Evolutionary conservation across 2,113 vertebrate genomes (phyloP).

Genomic region (Centropus bengalensis): DNA sequence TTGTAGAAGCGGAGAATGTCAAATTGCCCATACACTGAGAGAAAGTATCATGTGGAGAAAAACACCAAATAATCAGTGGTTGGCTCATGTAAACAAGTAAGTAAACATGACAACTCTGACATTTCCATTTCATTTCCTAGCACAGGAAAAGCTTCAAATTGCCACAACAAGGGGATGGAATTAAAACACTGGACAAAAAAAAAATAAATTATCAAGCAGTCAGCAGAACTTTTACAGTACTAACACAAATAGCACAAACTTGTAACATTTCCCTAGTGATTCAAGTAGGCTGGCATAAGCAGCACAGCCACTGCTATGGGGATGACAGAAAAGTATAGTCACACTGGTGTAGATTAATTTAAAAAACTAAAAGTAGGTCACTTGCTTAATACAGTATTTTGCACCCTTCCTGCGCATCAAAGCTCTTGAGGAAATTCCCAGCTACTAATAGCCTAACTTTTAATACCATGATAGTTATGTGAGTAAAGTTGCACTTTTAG

Average conservation of each 20-base stretch:
- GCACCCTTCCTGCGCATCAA: fast-evolving
- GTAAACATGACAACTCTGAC: background rate
- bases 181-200: background rate
- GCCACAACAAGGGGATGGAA: background rate
- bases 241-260: background rate
- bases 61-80: background rate
- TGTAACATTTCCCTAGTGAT: background rate
- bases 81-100: background rate
- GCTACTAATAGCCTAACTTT: background rate
- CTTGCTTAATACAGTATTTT: background rate
- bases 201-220: background rate
- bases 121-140: background rate
- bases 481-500: background rate
- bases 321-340: background rate
- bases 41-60: background rate
- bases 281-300: background rate
- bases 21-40: background rate
- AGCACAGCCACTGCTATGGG: background rate
- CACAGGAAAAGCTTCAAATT: background rate
- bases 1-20: background rate
- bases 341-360: background rate
- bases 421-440: background rate
- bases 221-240: background rate
- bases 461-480: background rate
- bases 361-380: background rate